phyloP scores from a whole-genome alignment of 2,113 vertebrate genomes.

The Tupaia tana region DNA sequence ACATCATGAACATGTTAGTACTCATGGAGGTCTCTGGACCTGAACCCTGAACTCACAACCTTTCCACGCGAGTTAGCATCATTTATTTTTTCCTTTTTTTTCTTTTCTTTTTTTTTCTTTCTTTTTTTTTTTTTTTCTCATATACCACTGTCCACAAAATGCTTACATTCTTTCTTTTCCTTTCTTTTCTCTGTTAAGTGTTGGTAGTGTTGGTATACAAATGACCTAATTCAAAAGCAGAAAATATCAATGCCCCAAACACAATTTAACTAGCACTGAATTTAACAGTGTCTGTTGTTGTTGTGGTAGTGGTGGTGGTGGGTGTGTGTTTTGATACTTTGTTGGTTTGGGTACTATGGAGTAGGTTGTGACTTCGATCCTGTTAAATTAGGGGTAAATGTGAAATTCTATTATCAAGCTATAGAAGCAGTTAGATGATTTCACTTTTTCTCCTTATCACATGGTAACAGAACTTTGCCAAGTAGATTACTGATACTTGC shows the following conservation, averaged over 20 bases:
- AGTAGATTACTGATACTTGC: background rate
- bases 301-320: background rate
- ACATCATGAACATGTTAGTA: background rate
- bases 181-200: background rate
- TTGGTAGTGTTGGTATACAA: background rate
- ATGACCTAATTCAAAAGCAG: background rate
- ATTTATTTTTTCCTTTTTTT: no score
- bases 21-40: no score
- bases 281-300: background rate
- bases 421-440: background rate
- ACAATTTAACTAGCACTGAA: background rate
- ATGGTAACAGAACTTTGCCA: background rate
- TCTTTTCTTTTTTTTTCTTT: no score
- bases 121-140: no score
- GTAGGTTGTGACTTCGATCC: background rate
- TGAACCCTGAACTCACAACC: no score
- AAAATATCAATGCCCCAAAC: background rate
- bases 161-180: background rate
- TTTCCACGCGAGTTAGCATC: no score
- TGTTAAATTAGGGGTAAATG: background rate
- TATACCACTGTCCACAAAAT: no score
- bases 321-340: background rate
- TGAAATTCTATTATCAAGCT: background rate
- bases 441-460: background rate
- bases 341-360: background rate